A percentile compares a stretch with the other conserved stretches of the same genome.
Conservation (phyloP, 2,797 vertebrate genomes). For the Ctenopoma kingsleyae region DNA sequence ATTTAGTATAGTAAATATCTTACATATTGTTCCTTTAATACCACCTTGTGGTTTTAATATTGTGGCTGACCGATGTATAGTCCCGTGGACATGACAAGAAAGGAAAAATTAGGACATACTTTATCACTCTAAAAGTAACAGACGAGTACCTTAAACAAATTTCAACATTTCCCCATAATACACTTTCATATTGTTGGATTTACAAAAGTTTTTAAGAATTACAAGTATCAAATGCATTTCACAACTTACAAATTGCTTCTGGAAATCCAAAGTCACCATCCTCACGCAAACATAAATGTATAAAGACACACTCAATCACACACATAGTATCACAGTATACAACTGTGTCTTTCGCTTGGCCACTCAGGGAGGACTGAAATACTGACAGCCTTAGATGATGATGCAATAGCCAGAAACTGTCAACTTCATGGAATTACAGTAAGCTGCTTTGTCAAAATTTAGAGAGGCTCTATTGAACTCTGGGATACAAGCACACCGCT, state of each 20-base stretch:
- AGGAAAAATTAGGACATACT: neutral
- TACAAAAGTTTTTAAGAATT: constrained; percentile 19
- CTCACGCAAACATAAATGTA: constrained; percentile 13
- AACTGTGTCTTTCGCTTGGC: constrained; percentile 42
- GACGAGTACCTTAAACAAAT: constrained; percentile 1
- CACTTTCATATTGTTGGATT: constrained; percentile 10
- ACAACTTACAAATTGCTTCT: constrained; percentile 15
- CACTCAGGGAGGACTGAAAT: constrained; percentile 59
- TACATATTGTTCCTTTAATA: too few species aligned
- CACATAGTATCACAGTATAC: neutral
- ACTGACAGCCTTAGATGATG: constrained; percentile 75
- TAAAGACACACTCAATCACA: neutral
- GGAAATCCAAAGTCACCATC: constrained; percentile 9
- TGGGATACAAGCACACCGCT: constrained; percentile 43
- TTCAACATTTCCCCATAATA: neutral
- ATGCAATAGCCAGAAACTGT: constrained; percentile 82
- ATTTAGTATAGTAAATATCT: too few species aligned
- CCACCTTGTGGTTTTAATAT: too few species aligned
- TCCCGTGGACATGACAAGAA: constrained; percentile 28
- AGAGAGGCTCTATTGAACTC: constrained; percentile 71
- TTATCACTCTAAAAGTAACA: neutral
- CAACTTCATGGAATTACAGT: constrained; percentile 79
- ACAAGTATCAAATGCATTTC: constrained; percentile 31
- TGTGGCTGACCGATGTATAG: neutral
- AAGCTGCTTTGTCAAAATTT: constrained; percentile 81